Conservation (phyloP, 2,113 vertebrate genomes). For the Eurystomus gularis region DNA sequence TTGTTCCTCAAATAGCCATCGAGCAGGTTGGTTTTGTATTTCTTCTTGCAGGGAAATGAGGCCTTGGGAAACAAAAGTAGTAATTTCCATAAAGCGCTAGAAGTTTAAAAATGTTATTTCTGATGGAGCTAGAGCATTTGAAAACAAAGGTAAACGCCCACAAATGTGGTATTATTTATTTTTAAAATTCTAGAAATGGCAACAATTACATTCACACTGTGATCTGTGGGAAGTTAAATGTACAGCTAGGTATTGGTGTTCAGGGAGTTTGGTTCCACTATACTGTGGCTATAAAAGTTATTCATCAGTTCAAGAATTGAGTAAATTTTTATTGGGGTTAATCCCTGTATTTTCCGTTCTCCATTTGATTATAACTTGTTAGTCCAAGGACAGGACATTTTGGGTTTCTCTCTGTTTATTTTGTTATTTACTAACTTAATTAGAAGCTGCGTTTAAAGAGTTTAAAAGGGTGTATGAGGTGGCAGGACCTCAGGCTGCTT, state of each 20-base stretch:
- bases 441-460: background rate
- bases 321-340: background rate
- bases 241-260: background rate
- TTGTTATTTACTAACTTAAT: background rate
- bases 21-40: background rate
- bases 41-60: background rate
- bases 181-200: background rate
- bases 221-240: background rate
- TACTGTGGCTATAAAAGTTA: background rate
- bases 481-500: too few relatives aligned
- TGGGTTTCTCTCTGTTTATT: background rate
- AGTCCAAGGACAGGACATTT: background rate
- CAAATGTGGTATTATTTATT: background rate
- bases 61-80: background rate
- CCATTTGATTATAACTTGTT: background rate
- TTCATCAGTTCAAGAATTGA: background rate
- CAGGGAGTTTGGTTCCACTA: background rate
- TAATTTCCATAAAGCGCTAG: background rate
- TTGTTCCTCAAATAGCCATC: background rate
- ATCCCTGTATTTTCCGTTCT: background rate
- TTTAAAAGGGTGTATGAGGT: background rate
- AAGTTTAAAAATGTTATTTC: slow-evolving; percentile 1
- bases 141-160: background rate
- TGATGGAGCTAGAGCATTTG: background rate
- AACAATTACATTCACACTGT: background rate